Evolutionary conservation across 2,113 vertebrate species (phyloP).

Genomic region (Ictalurus furcatus): DNA sequence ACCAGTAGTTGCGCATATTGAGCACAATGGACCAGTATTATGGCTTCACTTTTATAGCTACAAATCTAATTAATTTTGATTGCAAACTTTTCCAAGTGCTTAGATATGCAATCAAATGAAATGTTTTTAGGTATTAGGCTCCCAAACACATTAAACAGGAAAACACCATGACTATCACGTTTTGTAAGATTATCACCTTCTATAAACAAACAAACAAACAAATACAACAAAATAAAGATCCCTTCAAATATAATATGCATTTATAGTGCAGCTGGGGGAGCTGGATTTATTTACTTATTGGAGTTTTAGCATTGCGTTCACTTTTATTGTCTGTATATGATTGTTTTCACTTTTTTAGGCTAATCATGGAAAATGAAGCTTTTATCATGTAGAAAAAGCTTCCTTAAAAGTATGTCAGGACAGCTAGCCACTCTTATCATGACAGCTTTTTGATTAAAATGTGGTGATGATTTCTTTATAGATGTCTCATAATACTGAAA

Average conservation of each 20-base stretch:
- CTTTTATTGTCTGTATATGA: conserved; percentile 6
- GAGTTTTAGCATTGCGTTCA: background rate
- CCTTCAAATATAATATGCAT: conserved; percentile 13
- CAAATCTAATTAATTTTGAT: background rate
- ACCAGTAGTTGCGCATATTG: background rate
- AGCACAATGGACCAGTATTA: background rate
- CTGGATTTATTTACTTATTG: background rate
- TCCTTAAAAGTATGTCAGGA: conserved; percentile 49
- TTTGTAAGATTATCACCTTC: background rate
- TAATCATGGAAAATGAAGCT: conserved; percentile 32
- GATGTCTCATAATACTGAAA: conserved; percentile 42
- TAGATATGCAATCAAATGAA: background rate
- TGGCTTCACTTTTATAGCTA: background rate
- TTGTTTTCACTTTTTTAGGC: conserved; percentile 34
- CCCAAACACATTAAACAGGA: background rate
- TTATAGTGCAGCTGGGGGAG: background rate
- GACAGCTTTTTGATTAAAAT: conserved; percentile 55
- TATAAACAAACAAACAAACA: background rate
- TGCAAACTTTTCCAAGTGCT: background rate
- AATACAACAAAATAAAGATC: background rate
- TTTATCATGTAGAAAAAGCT: conserved; percentile 22
- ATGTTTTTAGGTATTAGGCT: background rate
- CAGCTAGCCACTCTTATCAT: conserved; percentile 19
- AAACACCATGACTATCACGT: background rate
- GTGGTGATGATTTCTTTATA: conserved; percentile 54